Percentiles rank a stretch among this genome's conserved stretches.
phyloP scores from a whole-genome alignment of 2,888 invertebrate species.

The Diarsia rubi region DNA sequence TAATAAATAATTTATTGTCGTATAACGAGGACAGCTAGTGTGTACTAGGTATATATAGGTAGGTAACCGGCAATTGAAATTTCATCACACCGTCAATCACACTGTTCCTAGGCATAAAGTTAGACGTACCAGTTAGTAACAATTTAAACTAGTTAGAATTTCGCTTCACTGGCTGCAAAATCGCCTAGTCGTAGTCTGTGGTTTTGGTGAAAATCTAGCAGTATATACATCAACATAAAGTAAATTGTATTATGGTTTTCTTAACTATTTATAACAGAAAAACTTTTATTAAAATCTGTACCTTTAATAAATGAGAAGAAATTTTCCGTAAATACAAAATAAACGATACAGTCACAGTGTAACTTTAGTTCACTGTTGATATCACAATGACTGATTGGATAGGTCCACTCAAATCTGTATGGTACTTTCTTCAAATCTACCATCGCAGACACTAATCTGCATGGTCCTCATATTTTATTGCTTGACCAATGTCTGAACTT shows the following conservation, averaged over 20 bases:
- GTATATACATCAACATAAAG: not conserved
- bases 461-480: no score
- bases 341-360: not conserved
- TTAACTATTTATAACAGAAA: not conserved
- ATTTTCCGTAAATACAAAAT: no score
- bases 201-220: slow-evolving; percentile 11
- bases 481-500: no score
- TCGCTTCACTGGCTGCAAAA: slow-evolving; percentile 28
- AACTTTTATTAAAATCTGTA: not conserved
- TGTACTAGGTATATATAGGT: no score
- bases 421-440: no score
- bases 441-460: no score
- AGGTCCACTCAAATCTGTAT: no score
- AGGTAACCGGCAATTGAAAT: slow-evolving; percentile 4
- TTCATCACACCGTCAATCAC: slow-evolving; percentile 10
- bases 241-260: not conserved
- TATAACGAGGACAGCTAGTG: no score
- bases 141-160: slow-evolving; percentile 42
- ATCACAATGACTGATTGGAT: no score
- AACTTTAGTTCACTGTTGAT: not conserved
- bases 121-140: slow-evolving; percentile 29
- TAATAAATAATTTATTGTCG: no score
- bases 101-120: slow-evolving; percentile 21
- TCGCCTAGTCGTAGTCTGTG: not conserved
- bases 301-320: no score